phyloP scores from a whole-genome alignment of 2,113 vertebrate species.

The Coturnix japonica region DNA sequence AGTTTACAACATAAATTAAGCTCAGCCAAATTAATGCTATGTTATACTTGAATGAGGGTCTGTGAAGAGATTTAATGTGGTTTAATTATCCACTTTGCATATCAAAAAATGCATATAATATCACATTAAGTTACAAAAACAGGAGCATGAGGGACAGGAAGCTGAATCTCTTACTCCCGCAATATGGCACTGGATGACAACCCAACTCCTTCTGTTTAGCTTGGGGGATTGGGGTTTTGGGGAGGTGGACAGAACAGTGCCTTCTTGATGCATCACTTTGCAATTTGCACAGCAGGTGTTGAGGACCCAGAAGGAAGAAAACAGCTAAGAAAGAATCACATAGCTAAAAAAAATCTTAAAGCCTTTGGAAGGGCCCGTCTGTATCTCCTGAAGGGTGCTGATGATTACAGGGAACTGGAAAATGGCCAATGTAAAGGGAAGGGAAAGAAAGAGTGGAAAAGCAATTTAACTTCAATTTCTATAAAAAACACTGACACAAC shows the following conservation, averaged over 20 bases:
- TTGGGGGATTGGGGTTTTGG: background rate
- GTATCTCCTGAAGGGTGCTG: background rate
- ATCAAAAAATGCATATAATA: slow-evolving; percentile 56
- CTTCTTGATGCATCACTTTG: fast-evolving
- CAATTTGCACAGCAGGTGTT: background rate
- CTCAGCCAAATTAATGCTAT: slow-evolving; percentile 42
- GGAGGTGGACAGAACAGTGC: background rate
- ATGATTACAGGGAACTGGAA: background rate
- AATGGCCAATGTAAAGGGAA: background rate
- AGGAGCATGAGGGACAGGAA: background rate
- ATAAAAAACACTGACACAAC: background rate
- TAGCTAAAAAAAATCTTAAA: background rate
- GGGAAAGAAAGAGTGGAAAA: background rate
- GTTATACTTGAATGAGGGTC: slow-evolving; percentile 54
- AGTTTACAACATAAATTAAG: slow-evolving; percentile 65
- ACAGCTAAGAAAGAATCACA: background rate
- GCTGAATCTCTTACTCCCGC: background rate
- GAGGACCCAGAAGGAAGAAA: background rate
- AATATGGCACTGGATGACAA: background rate
- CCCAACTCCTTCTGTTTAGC: background rate
- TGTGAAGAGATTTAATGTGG: slow-evolving; percentile 54
- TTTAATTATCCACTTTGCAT: slow-evolving; percentile 62
- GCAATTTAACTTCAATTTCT: background rate
- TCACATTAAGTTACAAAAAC: slow-evolving; percentile 27
- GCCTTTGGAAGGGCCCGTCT: background rate